Evolutionary conservation across 2,113 vertebrate genomes (phyloP), one percentile per base, ranked within the genome.

Genomic region (Gavialis gangeticus): DNA sequence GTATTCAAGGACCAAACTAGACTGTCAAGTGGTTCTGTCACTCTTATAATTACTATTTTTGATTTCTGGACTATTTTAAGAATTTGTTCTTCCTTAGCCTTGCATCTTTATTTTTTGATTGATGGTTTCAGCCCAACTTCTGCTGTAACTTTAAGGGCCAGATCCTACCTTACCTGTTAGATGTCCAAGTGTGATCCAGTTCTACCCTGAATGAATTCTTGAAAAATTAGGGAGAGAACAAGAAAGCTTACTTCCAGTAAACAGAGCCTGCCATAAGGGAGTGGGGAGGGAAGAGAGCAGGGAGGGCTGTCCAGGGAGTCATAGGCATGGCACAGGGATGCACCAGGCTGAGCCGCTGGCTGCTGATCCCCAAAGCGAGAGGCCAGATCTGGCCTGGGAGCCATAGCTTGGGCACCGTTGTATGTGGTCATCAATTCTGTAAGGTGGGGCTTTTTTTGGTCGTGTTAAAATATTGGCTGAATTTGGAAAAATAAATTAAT

Each of bases 401-500:
- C 17, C 30, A 69, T 34, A 69, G 18, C 22, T 96, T 85, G 82
- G 80, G 87, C 25, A 90, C 77, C 6, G 10, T 5, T 87, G 82
- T 95, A 95, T 94, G 86, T 87, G 80, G 75, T 92, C 34, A 19
- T 34, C 66, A 69, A 12, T 10, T 69, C n/a, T 69, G 30, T 10
- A 59, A 30, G 66, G 46, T 69, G 11, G 4, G 22, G 22, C 6
- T 14, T 71, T 73, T 62, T 73, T 73, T 46, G 8, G 10, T 13
- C 21, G 89, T 93, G 89, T 15, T 9, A 7, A 89, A 84, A 12
- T 54, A 80, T 92, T 73, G 46, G 37, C 67, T 73, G 34, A 10
- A 55, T 63, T 93, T 92, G 93, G 81, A 64, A 64, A 87, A 93
- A 77, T 89, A 83, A 46, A 46, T 46, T 46, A 46, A 46, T 46